Evolutionary conservation across 2,888 invertebrate species (phyloP).

Genomic region (Brachycybe producta): DNA sequence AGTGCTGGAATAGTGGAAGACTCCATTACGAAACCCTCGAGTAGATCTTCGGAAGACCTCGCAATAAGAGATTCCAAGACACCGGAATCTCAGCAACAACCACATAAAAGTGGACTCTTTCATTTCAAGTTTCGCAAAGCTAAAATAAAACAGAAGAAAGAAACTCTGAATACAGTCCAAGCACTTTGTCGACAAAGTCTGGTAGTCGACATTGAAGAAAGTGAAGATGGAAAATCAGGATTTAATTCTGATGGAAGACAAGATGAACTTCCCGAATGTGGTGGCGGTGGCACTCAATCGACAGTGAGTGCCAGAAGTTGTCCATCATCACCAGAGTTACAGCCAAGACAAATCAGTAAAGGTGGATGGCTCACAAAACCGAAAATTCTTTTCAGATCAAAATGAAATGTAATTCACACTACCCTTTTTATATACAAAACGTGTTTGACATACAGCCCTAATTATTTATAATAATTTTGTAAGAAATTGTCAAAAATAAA

Average conservation of each 20-base stretch:
- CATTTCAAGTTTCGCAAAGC: slow-evolving; percentile 13
- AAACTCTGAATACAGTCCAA: slow-evolving; percentile 10
- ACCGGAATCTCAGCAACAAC: neutral
- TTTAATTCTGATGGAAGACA: too few species aligned
- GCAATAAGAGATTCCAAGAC: neutral
- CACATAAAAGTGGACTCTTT: slow-evolving; percentile 15
- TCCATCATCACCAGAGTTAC: slow-evolving; percentile 14
- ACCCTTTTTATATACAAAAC: too few species aligned
- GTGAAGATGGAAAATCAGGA: neutral
- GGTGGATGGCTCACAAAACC: slow-evolving; percentile 8
- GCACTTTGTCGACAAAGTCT: slow-evolving; percentile 16
- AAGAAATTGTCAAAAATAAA: too few species aligned
- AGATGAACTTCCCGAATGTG: neutral
- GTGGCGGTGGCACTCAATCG: neutral
- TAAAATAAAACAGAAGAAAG: slow-evolving; percentile 16
- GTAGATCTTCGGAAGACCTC: neutral
- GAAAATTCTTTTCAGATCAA: slow-evolving; percentile 7
- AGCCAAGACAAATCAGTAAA: slow-evolving; percentile 3
- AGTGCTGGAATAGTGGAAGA: slow-evolving; percentile 13
- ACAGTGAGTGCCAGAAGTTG: slow-evolving; percentile 11
- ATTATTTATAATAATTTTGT: too few species aligned
- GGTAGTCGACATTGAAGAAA: slow-evolving; percentile 10
- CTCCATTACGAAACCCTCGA: neutral
- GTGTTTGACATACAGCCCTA: too few species aligned
- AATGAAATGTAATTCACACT: too few species aligned